These are phyloP conservation scores for Todus mexicanus DNA, from an alignment of 2,797 vertebrate genomes.

Conservation along the genomic window DNA sequence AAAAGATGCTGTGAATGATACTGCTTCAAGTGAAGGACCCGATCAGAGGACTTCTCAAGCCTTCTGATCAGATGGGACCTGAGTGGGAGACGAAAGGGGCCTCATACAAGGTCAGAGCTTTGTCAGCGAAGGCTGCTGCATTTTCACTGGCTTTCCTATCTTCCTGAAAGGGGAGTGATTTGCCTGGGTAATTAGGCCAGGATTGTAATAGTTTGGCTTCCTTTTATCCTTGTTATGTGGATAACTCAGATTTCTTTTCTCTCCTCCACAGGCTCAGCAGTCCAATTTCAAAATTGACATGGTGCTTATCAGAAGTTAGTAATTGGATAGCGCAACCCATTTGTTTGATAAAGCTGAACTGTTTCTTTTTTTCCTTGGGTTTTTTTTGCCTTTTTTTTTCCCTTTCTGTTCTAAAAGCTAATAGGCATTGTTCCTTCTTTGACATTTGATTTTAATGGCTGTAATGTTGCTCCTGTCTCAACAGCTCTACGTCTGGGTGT, in stretches of 20 bases:
- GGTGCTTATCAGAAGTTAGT: conserved; percentile 63
- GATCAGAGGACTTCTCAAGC: neutral
- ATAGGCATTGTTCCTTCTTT: conserved; percentile 59
- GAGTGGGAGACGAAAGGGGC: neutral
- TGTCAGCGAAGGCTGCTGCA: neutral
- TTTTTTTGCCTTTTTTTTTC: no score
- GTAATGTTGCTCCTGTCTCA: conserved; percentile 65
- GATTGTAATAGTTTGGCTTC: conserved; percentile 24
- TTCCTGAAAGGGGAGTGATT: conserved; percentile 14
- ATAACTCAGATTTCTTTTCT: conserved; percentile 38
- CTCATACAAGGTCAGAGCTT: neutral
- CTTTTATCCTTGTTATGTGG: conserved; percentile 47
- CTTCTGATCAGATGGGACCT: neutral
- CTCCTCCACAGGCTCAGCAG: conserved; percentile 11
- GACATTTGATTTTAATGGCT: conserved; percentile 73
- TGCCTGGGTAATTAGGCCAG: conserved; percentile 54
- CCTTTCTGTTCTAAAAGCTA: no score
- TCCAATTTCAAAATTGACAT: conserved; percentile 58
- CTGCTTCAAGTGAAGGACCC: neutral
- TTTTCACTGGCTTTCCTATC: neutral
- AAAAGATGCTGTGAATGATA: neutral
- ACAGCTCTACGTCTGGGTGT: conserved; percentile 42
- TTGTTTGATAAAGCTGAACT: conserved; percentile 67
- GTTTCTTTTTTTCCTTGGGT: no score
- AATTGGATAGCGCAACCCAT: conserved; percentile 60